Evolutionary conservation across 2,113 vertebrate species (phyloP), one percentile per base, ranked within the genome.

Genomic region (Rhegmatorhina hoffmannsi): DNA sequence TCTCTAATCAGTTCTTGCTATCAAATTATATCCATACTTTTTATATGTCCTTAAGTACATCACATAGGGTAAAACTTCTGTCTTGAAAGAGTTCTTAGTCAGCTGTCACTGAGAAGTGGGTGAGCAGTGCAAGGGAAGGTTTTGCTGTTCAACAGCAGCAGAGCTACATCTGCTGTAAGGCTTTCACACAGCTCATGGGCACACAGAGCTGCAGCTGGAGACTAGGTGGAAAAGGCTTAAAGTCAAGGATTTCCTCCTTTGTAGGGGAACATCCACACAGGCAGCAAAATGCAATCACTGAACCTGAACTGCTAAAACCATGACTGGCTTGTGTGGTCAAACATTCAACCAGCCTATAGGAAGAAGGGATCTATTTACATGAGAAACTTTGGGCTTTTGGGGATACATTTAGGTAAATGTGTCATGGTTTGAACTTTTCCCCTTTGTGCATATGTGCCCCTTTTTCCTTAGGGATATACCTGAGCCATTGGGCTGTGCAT

Each of bases 141-240:
- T 78, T 60, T 69, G 18, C 44, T 26, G 10, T 55, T 78, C 63
- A 50, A 11, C n/a, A 68, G 10, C n/a, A 69, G 24, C 28, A 75
- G 66, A 82, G 19, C 50, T 64, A 9, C 9, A 3, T 33, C 17
- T 9, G 12, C 31, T 66, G 63, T 17, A 12, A 60, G 49, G n/a
- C 44, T 77, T 44, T 40, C 5, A 1, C 17, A 7, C 31, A 17
- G 8, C n/a, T 50, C 0, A 9, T 6, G 2, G 11, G 11, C 43
- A 56, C 1, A 0, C 4, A 29, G 47, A 76, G 44, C 26, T 79
- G 74, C 49, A 68, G 49, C 46, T 69, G 47, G 26, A 76, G 28
- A 25, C 10, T 24, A 28, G 33, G 17, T 29, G n/a, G 25, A 38
- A 75, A 75, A 38, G 36, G 15, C 16, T 29, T 40, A 10, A 67